These are phyloP conservation scores for Chaitophorus viminalis DNA, from an alignment of 2,888 invertebrate genomes.

Conservation along the genomic window DNA sequence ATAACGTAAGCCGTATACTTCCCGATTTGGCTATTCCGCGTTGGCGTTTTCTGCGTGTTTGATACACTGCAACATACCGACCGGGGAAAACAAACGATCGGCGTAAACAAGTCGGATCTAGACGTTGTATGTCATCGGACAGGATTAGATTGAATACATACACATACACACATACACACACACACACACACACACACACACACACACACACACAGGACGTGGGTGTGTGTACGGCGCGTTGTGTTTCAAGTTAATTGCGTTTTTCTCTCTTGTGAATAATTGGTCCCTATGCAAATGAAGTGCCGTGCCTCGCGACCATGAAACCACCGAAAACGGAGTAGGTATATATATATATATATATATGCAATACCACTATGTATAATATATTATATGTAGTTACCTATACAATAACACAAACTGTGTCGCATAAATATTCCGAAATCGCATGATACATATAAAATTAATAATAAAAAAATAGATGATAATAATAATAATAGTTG, in stretches of 20 bases:
- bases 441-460: neutral
- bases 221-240: neutral
- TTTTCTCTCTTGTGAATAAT: conserved; percentile 12
- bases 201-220: neutral
- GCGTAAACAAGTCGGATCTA: conserved; percentile 14
- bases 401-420: neutral
- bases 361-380: neutral
- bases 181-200: neutral
- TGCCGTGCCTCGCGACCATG: conserved; percentile 26
- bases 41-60: conserved; percentile 37
- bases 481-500: too few species aligned
- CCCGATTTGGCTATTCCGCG: conserved; percentile 41
- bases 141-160: neutral
- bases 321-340: conserved; percentile 32
- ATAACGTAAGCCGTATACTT: neutral
- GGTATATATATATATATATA: too few species aligned
- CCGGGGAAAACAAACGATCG: conserved; percentile 14
- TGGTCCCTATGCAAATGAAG: conserved; percentile 1
- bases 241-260: conserved; percentile 34
- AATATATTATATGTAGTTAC: neutral
- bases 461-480: neutral
- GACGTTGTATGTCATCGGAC: conserved; percentile 2
- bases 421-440: neutral
- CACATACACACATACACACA: neutral
- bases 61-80: neutral